These are phyloP conservation scores for Melieria picta DNA, from an alignment of 2,888 invertebrate genomes.

Conservation along the genomic window DNA sequence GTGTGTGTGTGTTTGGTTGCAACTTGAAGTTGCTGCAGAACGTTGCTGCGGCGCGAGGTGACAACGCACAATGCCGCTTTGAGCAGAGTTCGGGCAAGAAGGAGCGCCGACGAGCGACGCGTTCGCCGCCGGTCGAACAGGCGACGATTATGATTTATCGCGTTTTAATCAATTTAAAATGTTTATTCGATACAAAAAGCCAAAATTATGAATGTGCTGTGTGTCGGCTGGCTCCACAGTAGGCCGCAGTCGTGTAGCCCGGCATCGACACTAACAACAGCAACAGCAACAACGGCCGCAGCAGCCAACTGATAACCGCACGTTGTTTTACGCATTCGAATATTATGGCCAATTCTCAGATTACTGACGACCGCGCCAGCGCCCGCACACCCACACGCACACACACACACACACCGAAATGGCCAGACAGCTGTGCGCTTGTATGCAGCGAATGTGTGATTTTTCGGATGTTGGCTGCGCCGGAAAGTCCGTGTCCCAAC, in stretches of 20 bases:
- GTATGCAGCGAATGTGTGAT: too few species aligned
- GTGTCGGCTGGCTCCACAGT: conserved; percentile 55
- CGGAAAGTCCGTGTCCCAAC: too few species aligned
- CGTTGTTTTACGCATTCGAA: conserved; percentile 13
- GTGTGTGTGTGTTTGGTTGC: too few species aligned
- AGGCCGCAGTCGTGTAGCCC: conserved; percentile 45
- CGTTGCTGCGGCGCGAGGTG: too few species aligned
- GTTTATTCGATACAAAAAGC: conserved; percentile 60
- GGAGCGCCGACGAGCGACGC: too few species aligned
- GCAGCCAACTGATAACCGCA: conserved; percentile 25
- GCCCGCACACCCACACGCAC: conserved; percentile 37
- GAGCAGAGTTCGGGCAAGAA: too few species aligned
- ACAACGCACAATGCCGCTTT: too few species aligned
- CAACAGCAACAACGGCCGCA: conserved; percentile 2
- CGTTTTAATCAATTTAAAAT: conserved; percentile 64
- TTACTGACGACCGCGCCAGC: conserved; percentile 39
- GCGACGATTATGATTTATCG: conserved; percentile 63
- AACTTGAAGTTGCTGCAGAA: too few species aligned
- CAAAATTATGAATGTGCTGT: conserved; percentile 57
- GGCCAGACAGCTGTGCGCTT: too few species aligned
- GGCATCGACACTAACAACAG: conserved; percentile 20
- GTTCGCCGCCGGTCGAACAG: neutral
- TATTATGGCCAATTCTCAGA: conserved; percentile 2
- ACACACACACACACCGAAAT: neutral
- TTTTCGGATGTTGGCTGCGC: too few species aligned